Conservation (phyloP, 1,140 invertebrate genomes). For the Trissolcus basalis region DNA sequence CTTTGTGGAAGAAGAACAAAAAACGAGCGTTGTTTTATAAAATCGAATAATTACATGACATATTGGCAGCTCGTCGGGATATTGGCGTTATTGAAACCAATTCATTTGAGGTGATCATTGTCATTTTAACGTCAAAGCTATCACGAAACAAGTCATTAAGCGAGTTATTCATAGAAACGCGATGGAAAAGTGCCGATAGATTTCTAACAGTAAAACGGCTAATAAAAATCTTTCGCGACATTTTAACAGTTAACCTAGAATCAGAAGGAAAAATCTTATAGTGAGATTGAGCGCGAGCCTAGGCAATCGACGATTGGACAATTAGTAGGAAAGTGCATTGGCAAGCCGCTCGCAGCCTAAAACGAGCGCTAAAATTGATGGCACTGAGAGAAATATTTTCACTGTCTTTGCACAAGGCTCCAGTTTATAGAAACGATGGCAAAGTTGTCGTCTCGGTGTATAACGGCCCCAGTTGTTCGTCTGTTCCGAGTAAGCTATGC, state of each 20-base stretch:
- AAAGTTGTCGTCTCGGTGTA: slow-evolving; percentile 54
- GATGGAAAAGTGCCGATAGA: slow-evolving; percentile 3
- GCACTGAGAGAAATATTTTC: slow-evolving; percentile 19
- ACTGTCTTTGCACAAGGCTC: slow-evolving; percentile 23
- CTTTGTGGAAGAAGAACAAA: too few relatives aligned
- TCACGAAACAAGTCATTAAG: slow-evolving; percentile 8
- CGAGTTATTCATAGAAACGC: slow-evolving; percentile 13
- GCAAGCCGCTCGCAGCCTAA: not conserved
- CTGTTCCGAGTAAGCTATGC: slow-evolving; percentile 73
- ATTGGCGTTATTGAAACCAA: not conserved
- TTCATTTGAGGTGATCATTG: slow-evolving; percentile 3
- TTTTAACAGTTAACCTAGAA: slow-evolving; percentile 7
- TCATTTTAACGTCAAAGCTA: slow-evolving; percentile 2
- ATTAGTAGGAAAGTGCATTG: slow-evolving; percentile 5
- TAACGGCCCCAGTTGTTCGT: slow-evolving; percentile 57
- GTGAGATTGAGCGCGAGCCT: not conserved
- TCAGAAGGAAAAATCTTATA: too few relatives aligned
- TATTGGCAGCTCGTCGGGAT: not conserved
- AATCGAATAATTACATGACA: too few relatives aligned
- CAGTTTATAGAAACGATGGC: slow-evolving; percentile 52
- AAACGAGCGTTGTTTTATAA: too few relatives aligned
- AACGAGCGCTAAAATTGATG: slow-evolving; percentile 1
- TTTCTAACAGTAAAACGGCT: slow-evolving; percentile 15
- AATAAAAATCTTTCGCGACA: not conserved
- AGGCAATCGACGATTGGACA: not conserved